Base-by-base conservation (phyloP, 2,888 invertebrate genomes). In the Pachliopta kotzebuea region DNA sequence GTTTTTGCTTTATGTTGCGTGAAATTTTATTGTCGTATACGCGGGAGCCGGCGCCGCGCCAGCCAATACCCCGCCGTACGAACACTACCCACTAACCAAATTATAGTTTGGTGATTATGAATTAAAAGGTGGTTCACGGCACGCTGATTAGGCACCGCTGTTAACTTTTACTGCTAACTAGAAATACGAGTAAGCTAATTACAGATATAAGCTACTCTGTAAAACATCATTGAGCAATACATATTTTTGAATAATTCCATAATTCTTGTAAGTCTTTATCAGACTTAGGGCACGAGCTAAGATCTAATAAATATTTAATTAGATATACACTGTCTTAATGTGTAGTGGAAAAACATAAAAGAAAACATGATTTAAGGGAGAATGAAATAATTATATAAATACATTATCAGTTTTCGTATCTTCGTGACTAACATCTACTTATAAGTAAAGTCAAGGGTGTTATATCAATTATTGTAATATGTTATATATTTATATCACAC, bases 1-100 rank as follows among this genome's bases (percentile, higher is more conserved):
- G 90, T 91, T 92, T 91, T 92, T 91, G 88, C 84, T 92, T 91
- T 91, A 91, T 91, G 90, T 83, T 76, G 84, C 90, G 90, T 92
- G 88, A 88, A 92, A 92, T 91, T 90, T 90, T 90, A 90, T 81
- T 76, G 88, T 81, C 86, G 79, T 79, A 77, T 78, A 79, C 80
- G 78, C 74, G 77, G 74, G 75, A 77, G 78, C 62, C 74, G 73
- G 72, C 74, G 76, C 69, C 72, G 73, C 72, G 73, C 72, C 74
- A 72, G 70, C 70, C 63, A 61, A 60, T 60, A 67, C 60, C 60
- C 61, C 45, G 26, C 45, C n/a, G 21, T 21, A 52, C 31, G 61
- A 45, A 67, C 69, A 62, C 23, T 49, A 60, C 31, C 55, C 37
- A 21, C 70, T 73, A 72, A 73, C 73, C 66, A 68, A 70, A 70